Percentiles rank a stretch among this genome's conserved stretches.
Conservation (phyloP, 2,888 invertebrate genomes). For the Heliconius ethilla region DNA sequence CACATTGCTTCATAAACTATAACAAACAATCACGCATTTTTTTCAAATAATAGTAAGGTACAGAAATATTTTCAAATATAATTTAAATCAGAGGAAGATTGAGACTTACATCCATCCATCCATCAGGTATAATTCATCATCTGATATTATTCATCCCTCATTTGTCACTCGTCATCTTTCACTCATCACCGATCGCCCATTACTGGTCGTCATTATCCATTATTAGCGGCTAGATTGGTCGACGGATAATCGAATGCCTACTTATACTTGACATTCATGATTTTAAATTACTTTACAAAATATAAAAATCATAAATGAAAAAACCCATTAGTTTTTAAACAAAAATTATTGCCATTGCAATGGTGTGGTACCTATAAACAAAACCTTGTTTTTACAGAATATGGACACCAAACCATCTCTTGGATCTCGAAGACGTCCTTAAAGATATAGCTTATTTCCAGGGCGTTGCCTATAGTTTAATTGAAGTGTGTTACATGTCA, state of each 20-base stretch:
- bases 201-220: too few relatives aligned
- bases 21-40: not conserved
- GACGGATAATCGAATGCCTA: too few relatives aligned
- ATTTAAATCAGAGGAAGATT: not conserved
- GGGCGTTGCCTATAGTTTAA: conserved; percentile 84
- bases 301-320: too few relatives aligned
- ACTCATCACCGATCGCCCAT: not conserved
- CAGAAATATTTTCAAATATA: not conserved
- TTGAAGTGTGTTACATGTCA: conserved; percentile 82
- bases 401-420: conserved; percentile 85
- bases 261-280: too few relatives aligned
- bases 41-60: too few relatives aligned
- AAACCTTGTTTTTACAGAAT: conserved; percentile 67
- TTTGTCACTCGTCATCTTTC: not conserved
- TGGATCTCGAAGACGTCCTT: conserved; percentile 86
- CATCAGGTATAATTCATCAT: not conserved
- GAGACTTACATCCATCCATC: not conserved
- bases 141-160: not conserved
- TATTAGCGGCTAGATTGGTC: too few relatives aligned
- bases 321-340: too few relatives aligned
- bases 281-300: too few relatives aligned
- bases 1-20: not conserved
- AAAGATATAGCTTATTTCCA: conserved; percentile 86
- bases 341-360: too few relatives aligned
- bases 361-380: not conserved